Evolutionary conservation across 2,113 vertebrate species (phyloP), one percentile per base, ranked within the genome.

Genomic region (Malurus cyaneus): DNA sequence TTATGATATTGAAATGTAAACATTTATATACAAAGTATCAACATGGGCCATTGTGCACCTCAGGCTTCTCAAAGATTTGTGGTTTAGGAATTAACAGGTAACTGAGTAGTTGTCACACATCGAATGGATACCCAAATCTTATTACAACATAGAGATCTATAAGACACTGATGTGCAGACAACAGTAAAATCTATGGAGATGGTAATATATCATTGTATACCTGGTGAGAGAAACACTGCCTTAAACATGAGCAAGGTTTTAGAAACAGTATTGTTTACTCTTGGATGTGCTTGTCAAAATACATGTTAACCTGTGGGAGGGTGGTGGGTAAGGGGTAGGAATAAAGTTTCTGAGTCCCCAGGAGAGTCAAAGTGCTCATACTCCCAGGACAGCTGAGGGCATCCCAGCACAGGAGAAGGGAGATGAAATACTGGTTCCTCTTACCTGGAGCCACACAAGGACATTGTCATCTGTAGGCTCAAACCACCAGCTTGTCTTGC

Each of bases 301-400:
- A 20, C 4, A 2, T 56, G 28, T 72, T 72, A 41, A 19, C 8
- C 31, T 52, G 21, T 0, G 0, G 10, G 16, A n/a, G 7, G 8
- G 4, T 13, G 18, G 16, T 50, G 24, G 4, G 4, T 25, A 13
- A 11, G 2, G 12, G 5, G 1, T 44, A 50, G 16, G 26, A 64
- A 47, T 8, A 8, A 28, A 12, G 54, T 18, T 70, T 39, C n/a
- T 47, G 26, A 18, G 59, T 59, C 44, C 42, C 44, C 56, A 19
- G n/a, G 21, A 42, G 7, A 29, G 16, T n/a, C 3, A 0, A 64
- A 59, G 8, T n/a, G 50, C 26, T 80, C 26, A 18, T 49, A 31
- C 8, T 49, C n/a, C 39, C 23, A 26, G 54, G 44, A 31, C 17
- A 44, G n/a, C 47, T 32, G 78, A 46, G 42, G 32, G 53, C 36